Evolutionary conservation across 2,888 invertebrate species (phyloP), one percentile per base, ranked within the genome.

Genomic region (Cotesia congregata): DNA sequence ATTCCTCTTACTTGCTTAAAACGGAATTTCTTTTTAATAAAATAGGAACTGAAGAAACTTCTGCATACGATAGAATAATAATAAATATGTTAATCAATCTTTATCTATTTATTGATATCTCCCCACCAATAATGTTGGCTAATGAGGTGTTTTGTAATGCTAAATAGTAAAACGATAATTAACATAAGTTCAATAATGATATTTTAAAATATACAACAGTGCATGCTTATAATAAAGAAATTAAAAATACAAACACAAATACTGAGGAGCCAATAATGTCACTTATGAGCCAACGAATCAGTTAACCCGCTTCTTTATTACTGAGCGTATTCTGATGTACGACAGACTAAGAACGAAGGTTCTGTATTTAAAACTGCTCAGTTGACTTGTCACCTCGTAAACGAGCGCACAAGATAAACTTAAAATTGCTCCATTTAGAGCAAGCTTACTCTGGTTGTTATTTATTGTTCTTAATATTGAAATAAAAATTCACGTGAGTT

Each of bases 251-350:
- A 50, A 50, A 50, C 7, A 50, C 2, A 50, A 3, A 50, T 50
- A 38, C 41, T 5, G n/a, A 67, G 12, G 40, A 68, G 76, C 38
- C 67, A 68, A 41, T n/a, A 61, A 67, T 50, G 70, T 75, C 64
- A 72, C 78, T 72, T 74, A 39, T 60, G 12, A 59, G 77, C 79
- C 83, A 85, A 85, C 83, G 82, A 78, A 83, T 80, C 85, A 81
- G 85, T 86, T 85, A 83, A 85, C 85, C 86, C 80, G 77, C 80
- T 82, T 86, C 12, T 86, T 83, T 86, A 85, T 85, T 80, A 81
- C 67, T 74, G 67, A 65, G 30, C 64, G 30, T 64, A 39, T 6
- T 40, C 41, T 41, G 59, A 59, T 70, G n/a, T 38, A 62, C 62
- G 7, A 7, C 62, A 20, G 30, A 30, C 30, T 30, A 30, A 30